Conservation (phyloP, 2,113 vertebrate species). For the Marmota monax region DNA sequence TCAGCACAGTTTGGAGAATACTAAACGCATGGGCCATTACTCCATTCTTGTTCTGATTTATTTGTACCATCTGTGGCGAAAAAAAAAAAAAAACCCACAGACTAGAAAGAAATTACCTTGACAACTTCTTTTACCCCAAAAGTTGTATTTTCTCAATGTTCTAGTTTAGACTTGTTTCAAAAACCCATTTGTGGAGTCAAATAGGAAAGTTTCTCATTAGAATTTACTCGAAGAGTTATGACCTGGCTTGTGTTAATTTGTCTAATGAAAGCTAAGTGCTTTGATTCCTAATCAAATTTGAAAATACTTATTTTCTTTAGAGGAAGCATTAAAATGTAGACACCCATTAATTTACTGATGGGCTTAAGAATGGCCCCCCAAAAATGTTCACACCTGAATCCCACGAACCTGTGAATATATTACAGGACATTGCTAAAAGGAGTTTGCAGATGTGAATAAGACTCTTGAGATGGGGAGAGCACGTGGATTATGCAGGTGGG, state of each 20-base stretch:
- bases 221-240: conserved; percentile 16
- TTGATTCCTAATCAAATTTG: conserved; percentile 13
- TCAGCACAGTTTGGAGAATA: neutral
- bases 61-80: conserved; percentile 25
- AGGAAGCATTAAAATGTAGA: neutral
- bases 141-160: conserved; percentile 49
- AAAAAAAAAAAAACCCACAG: neutral
- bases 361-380: neutral
- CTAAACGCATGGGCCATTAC: neutral
- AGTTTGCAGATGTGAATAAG: neutral
- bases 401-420: neutral
- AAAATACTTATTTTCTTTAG: conserved; percentile 4
- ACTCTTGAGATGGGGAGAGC: neutral
- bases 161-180: conserved; percentile 39
- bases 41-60: neutral
- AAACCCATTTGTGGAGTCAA: neutral
- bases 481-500: neutral
- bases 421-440: too few species aligned
- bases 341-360: neutral
- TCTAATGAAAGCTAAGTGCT: neutral
- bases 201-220: conserved; percentile 47
- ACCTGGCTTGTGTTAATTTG: neutral
- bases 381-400: neutral
- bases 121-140: conserved; percentile 26
- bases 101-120: conserved; percentile 52